Percentiles rank a stretch among this genome's conserved stretches.
Conservation (phyloP, 2,113 vertebrate genomes). For the Channa maculata region DNA sequence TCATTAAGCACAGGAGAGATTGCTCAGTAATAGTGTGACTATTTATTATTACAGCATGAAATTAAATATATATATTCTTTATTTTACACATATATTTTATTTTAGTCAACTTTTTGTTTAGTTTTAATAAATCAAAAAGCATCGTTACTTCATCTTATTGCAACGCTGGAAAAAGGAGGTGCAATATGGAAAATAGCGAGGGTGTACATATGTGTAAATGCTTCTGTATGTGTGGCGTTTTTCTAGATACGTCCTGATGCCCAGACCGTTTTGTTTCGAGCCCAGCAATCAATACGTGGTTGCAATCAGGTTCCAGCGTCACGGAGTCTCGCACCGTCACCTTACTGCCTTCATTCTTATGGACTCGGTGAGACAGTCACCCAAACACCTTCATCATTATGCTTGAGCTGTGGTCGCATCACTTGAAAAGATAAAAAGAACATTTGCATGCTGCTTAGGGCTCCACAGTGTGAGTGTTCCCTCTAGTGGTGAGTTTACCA, state of each 20-base stretch:
- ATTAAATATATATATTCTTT: not conserved
- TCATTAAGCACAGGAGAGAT: no score
- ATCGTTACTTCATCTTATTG: no score
- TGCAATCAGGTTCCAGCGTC: slow-evolving; percentile 85
- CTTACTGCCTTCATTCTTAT: slow-evolving; percentile 85
- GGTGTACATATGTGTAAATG: not conserved
- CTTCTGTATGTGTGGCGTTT: not conserved
- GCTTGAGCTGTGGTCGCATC: not conserved
- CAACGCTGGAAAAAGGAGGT: no score
- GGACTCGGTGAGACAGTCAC: slow-evolving; percentile 84
- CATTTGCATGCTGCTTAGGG: no score
- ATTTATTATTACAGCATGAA: not conserved
- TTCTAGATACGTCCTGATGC: slow-evolving; percentile 85
- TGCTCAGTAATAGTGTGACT: no score
- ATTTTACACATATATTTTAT: no score
- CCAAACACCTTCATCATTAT: not conserved
- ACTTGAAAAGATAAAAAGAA: no score
- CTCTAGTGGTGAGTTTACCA: no score
- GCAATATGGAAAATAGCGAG: no score
- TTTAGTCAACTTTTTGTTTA: no score
- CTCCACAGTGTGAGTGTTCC: no score
- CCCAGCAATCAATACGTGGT: slow-evolving; percentile 84
- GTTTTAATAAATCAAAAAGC: no score
- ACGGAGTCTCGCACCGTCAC: slow-evolving; percentile 80
- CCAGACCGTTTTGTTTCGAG: slow-evolving; percentile 90